Evolutionary conservation across 2,113 vertebrate genomes (phyloP).

Genomic region (Hydropotes inermis): DNA sequence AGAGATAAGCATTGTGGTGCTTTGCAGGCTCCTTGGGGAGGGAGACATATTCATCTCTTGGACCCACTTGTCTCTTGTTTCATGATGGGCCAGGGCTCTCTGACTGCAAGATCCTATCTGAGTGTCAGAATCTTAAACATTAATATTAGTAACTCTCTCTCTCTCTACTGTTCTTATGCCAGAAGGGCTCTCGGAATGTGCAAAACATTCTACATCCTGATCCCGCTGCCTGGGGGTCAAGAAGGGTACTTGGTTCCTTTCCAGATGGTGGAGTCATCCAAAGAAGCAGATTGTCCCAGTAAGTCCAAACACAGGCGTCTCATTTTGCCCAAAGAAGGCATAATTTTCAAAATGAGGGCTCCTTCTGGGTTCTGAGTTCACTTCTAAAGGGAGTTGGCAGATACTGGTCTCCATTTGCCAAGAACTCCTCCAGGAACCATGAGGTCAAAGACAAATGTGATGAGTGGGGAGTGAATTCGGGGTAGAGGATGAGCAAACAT

Average conservation of each 20-base stretch:
- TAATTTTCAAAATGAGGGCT: not conserved
- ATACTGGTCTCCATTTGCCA: not conserved
- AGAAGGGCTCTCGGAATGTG: not conserved
- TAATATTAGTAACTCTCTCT: not conserved
- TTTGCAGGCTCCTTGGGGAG: not conserved
- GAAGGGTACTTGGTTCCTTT: slow-evolving; percentile 26
- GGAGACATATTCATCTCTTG: not conserved
- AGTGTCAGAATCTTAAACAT: not conserved
- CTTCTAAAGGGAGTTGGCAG: slow-evolving; percentile 20
- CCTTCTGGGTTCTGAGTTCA: not conserved
- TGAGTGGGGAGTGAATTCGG: not conserved
- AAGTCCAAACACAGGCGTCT: not conserved
- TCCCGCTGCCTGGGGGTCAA: not conserved
- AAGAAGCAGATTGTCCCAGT: not conserved
- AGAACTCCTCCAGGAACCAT: not conserved
- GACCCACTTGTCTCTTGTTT: not conserved
- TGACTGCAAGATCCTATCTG: not conserved
- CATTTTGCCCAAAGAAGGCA: slow-evolving; percentile 43
- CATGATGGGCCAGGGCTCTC: slow-evolving; percentile 13
- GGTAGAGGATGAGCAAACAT: not conserved
- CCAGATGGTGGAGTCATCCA: slow-evolving; percentile 26
- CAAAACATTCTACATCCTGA: not conserved
- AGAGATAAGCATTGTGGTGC: not conserved
- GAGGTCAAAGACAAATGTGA: not conserved
- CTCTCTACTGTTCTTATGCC: not conserved